A percentile compares a stretch with the other conserved stretches of the same genome.
Evolutionary conservation across 2,113 vertebrate species (phyloP).

Genomic region (Pundamilia nyererei): DNA sequence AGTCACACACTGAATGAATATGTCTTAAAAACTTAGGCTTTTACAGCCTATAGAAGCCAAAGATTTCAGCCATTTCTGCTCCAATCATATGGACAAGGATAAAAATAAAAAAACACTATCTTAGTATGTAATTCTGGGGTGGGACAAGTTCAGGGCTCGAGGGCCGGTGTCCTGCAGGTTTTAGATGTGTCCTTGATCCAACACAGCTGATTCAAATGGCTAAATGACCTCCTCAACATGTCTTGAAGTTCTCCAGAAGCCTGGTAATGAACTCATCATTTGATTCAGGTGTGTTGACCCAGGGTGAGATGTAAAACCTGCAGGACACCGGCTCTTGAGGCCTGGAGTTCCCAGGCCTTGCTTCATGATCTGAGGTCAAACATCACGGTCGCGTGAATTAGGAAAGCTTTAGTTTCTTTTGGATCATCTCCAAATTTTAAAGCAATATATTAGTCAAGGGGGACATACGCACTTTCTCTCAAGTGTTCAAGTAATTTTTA

Average conservation of each 20-base stretch:
- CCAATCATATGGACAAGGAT: not conserved
- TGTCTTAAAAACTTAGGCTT: not conserved
- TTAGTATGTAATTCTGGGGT: not conserved
- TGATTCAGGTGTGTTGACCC: not conserved
- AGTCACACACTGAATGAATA: not conserved
- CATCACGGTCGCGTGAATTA: fast-evolving
- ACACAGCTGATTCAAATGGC: fast-evolving
- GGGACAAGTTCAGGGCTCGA: fast-evolving
- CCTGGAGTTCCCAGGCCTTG: not conserved
- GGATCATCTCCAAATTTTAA: not conserved
- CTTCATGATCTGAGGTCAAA: not conserved
- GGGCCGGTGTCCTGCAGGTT: fast-evolving
- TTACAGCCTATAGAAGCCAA: not conserved
- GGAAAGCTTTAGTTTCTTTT: fast-evolving
- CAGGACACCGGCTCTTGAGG: not conserved
- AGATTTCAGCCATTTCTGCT: not conserved
- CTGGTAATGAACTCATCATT: not conserved
- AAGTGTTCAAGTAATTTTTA: not conserved
- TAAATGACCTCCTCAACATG: not conserved
- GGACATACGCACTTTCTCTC: not conserved
- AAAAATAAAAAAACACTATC: not conserved
- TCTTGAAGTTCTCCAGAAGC: not conserved
- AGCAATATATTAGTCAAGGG: not conserved
- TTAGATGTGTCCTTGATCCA: not conserved
- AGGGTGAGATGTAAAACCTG: not conserved